phyloP scores from a whole-genome alignment of 2,113 vertebrate species.

The Brachirus orientalis region DNA sequence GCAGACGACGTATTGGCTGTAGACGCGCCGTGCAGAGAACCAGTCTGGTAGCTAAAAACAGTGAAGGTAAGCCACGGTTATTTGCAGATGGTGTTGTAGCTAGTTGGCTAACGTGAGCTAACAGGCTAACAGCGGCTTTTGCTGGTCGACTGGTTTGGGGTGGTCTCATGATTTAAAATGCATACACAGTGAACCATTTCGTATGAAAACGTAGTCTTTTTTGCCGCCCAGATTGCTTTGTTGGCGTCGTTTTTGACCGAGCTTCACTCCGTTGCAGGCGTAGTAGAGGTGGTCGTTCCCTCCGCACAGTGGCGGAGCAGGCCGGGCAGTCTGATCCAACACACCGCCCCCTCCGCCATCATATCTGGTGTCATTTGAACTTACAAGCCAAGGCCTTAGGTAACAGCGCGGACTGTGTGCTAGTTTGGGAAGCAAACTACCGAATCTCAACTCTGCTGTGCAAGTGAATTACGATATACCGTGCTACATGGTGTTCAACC shows the following conservation, averaged over 20 bases:
- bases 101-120: slow-evolving; percentile 55
- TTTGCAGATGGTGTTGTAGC: slow-evolving; percentile 60
- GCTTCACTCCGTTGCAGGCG: slow-evolving; percentile 14
- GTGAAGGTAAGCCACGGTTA: slow-evolving; percentile 80
- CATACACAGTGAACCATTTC: accelerated
- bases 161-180: background rate
- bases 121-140: slow-evolving; percentile 46
- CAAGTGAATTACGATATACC: background rate
- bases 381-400: slow-evolving; percentile 57
- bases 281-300: slow-evolving; percentile 50
- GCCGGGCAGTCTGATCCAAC: slow-evolving; percentile 64
- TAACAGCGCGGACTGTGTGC: slow-evolving; percentile 33
- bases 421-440: slow-evolving; percentile 18
- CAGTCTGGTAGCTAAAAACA: slow-evolving; percentile 74
- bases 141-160: slow-evolving; percentile 12
- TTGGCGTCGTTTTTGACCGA: slow-evolving; percentile 30
- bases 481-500: background rate
- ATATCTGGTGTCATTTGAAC: slow-evolving; percentile 74
- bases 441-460: background rate
- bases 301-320: slow-evolving; percentile 57
- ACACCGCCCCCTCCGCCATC: slow-evolving; percentile 78
- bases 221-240: background rate
- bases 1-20: slow-evolving; percentile 71
- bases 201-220: background rate
- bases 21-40: slow-evolving; percentile 65